phyloP scores from a whole-genome alignment of 2,797 vertebrate genomes.

The Psittacula derbiana region DNA sequence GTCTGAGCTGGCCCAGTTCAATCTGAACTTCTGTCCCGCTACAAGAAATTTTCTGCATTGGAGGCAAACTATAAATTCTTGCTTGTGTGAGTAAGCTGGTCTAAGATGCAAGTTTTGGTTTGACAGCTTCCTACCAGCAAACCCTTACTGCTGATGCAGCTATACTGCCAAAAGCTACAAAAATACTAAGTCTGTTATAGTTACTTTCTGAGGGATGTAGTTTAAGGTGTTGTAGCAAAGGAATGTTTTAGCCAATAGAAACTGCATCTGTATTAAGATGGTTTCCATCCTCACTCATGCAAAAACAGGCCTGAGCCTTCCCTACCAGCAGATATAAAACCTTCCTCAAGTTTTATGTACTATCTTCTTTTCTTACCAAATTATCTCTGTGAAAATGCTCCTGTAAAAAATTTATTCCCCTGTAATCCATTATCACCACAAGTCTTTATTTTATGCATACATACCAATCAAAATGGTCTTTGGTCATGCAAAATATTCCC shows the following conservation, averaged over 20 bases:
- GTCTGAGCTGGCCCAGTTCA: background rate
- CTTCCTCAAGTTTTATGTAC: background rate
- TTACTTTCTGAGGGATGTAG: background rate
- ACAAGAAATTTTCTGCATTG: background rate
- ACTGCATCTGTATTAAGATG: background rate
- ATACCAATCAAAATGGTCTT: background rate
- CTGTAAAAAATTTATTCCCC: background rate
- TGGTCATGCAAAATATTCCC: background rate
- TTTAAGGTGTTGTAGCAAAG: background rate
- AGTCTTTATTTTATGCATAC: background rate
- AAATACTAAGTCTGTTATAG: background rate
- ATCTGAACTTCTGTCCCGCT: background rate
- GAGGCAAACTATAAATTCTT: background rate
- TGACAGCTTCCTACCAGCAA: background rate
- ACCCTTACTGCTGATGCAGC: background rate
- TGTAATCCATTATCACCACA: background rate
- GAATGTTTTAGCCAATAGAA: background rate
- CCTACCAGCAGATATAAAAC: background rate
- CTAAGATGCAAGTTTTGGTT: background rate
- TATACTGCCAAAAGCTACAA: background rate
- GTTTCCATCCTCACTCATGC: background rate
- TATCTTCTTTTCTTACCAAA: background rate
- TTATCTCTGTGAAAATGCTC: background rate
- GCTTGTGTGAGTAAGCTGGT: background rate
- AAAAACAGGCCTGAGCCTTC: background rate